phyloP scores from a whole-genome alignment of 2,113 vertebrate genomes.

The Otocyon megalotis region DNA sequence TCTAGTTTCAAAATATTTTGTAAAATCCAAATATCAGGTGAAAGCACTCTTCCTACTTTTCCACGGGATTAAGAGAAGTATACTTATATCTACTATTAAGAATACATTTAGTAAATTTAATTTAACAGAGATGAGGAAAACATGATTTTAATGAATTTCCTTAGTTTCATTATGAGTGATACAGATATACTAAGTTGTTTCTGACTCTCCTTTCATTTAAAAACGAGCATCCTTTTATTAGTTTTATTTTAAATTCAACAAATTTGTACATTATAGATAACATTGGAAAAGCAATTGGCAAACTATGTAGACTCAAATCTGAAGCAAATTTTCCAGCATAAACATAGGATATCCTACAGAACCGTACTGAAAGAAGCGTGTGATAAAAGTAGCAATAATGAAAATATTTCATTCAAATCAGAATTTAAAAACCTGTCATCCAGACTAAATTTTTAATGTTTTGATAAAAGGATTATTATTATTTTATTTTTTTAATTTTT shows the following conservation, averaged over 20 bases:
- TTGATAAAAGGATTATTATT: background rate
- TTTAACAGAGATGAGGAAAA: background rate
- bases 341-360: background rate
- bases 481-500: no score
- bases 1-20: background rate
- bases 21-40: background rate
- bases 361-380: background rate
- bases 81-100: background rate
- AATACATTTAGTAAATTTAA: background rate
- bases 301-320: background rate
- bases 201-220: background rate
- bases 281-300: background rate
- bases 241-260: background rate
- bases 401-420: slow-evolving; percentile 31
- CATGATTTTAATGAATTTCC: background rate
- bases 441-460: background rate
- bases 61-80: background rate
- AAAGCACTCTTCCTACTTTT: background rate
- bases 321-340: background rate
- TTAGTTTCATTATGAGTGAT: background rate
- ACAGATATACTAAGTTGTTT: background rate
- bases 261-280: background rate
- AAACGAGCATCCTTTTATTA: background rate
- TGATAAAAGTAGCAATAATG: background rate
- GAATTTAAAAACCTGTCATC: background rate